Evolutionary conservation across 2,113 vertebrate species (phyloP), one percentile per base, ranked within the genome.

Genomic region (Setophaga coronata): DNA sequence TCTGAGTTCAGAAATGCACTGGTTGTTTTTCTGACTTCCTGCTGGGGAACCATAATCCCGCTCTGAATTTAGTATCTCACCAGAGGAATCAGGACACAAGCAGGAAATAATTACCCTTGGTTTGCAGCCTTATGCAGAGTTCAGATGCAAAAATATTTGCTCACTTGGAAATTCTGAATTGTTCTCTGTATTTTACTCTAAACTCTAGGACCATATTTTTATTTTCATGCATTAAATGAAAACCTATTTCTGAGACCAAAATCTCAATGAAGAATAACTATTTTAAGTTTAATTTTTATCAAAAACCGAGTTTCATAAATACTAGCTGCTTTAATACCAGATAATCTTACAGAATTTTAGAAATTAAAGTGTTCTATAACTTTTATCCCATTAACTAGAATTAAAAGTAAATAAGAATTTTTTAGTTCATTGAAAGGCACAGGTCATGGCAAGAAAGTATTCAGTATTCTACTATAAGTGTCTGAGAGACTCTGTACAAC

Each of bases 271-370:
- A 70, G 4, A 89, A 24, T 23, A 45, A 29, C 12, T 54, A 67
- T 31, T 81, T 84, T 64, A 77, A 70, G 5, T 2, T 45, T 38
- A 86, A 40, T 18, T 71, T 15, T 25, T 90, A 45, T 31, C 14
- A 9, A 65, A 73, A 66, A 14, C 5, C 9, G 81, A 70, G 10
- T 8, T 93, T 70, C 40, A 48, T 71, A 25, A 60, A 74, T 36
- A 43, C 5, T 2, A 1, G 1, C 2, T 64, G 11, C 2, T 60
- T 71, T 71, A 78, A 60, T 48, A 62, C 1, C 19, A 61, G 25
- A 36, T 14, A 48, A 70, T 48, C 9, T 66, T 12, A 60, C 0
- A 58, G 19, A 74, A 65, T 45, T 87, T 74, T 31, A 54, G 20
- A 77, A 86, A 77, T 58, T n/a, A 18, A 29, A n/a, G 45, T 29